These are phyloP conservation scores for Scomber japonicus DNA, from an alignment of 2,113 vertebrate genomes.

Conservation along the genomic window DNA sequence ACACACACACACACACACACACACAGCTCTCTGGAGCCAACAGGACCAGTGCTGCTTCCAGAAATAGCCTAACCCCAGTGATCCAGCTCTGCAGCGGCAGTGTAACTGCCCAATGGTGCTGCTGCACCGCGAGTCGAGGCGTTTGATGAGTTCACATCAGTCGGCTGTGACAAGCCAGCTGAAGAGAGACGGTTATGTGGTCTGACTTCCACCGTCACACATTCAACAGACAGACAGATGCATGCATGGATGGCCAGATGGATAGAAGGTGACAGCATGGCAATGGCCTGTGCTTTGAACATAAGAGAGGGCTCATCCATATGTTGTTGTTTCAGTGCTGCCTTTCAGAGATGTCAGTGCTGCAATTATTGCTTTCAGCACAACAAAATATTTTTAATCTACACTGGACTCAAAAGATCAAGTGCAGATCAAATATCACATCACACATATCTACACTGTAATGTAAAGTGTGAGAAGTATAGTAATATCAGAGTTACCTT, in stretches of 20 bases:
- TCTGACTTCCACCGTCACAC: constrained; percentile 54
- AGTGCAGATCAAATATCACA: too few relatives aligned
- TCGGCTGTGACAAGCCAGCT: constrained; percentile 59
- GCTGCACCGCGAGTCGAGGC: constrained; percentile 43
- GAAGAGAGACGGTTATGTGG: constrained; percentile 42
- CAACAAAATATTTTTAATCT: background rate
- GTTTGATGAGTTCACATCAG: constrained; percentile 70
- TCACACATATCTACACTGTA: too few relatives aligned
- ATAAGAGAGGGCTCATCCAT: background rate
- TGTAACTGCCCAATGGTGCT: constrained; percentile 43
- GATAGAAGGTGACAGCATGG: constrained; percentile 47
- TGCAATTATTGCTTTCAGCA: background rate
- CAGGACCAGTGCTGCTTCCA: constrained; percentile 61
- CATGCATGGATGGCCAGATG: constrained; percentile 35
- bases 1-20: constrained; percentile 14
- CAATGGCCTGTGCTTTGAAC: background rate
- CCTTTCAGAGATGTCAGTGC: background rate
- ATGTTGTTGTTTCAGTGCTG: background rate
- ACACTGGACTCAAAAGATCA: background rate
- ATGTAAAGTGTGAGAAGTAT: too few relatives aligned
- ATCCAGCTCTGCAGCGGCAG: constrained; percentile 52
- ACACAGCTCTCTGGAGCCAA: constrained; percentile 29
- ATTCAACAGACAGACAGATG: constrained; percentile 35
- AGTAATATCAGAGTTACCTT: too few relatives aligned
- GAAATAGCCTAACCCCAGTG: constrained; percentile 74